Base-by-base conservation (phyloP, 2,113 vertebrate genomes). In the Pongo pygmaeus region DNA sequence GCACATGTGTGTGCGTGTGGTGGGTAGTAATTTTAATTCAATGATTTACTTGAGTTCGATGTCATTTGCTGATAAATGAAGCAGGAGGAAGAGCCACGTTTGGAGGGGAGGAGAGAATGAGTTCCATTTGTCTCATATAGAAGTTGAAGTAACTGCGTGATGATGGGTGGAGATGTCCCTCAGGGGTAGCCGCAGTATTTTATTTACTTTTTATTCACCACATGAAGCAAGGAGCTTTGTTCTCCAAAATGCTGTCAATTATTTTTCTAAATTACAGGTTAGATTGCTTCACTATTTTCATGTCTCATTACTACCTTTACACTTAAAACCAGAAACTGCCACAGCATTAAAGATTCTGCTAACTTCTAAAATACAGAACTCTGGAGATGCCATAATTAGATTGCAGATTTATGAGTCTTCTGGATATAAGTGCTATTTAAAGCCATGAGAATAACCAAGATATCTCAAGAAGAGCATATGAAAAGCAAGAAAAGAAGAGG, bases 281-380 rank as follows among this genome's bases (percentile, higher is more conserved):
- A 80, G 16, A 90, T 23, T 22, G 27, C 3, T 18, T 67, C 32
- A 27, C 14, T 84, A 50, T 8, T 83, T 93, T 40, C 32, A 74
- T 9, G 12, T 92, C 78, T 83, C 40, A 67, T n/a, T 67, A 79
- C 48, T 89, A 18, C 52, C 55, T 92, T 97, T 69, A 74, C 77
- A 18, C 35, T 86, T 92, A 92, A 91, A 38, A 20, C 38, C 84
- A 94, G 20, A 94, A 52, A 87, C 52, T 89, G 30, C 30, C 35
- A 74, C 22, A 72, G 5, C 35, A 72, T 96, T 70, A 57, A 72
- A 85, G 27, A 81, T 91, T 48, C 52, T 88, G 18, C 72, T 84
- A 95, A 81, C 11, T 84, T 89, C 77, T 57, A 17, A 95, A 96
- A 86, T 70, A 16, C 2, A 84, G 25, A 93, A 79, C 67, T 93